These are phyloP conservation scores for Pyxicephalus adspersus DNA, from an alignment of 2,113 vertebrate genomes.

Conservation along the genomic window DNA sequence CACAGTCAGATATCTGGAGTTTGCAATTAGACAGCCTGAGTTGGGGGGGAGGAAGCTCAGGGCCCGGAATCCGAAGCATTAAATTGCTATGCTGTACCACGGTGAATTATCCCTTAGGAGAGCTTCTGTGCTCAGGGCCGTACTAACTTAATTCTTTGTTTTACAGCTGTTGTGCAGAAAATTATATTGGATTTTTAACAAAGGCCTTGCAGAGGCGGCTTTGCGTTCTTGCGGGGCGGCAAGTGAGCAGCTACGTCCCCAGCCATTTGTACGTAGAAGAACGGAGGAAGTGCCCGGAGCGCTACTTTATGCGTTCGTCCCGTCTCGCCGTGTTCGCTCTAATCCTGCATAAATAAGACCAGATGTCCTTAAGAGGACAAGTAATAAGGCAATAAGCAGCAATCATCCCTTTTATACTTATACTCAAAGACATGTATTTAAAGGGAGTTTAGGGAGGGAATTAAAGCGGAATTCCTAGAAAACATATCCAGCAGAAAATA, in stretches of 20 bases:
- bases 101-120: constrained; percentile 56
- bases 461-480: too few species aligned
- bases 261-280: constrained; percentile 17
- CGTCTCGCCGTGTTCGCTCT: background rate
- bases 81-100: constrained; percentile 62
- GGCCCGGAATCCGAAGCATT: constrained; percentile 55
- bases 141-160: constrained; percentile 64
- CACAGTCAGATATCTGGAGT: constrained; percentile 58
- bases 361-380: background rate
- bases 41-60: constrained; percentile 54
- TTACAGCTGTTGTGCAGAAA: constrained; percentile 57
- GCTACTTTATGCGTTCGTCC: background rate
- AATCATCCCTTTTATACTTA: too few species aligned
- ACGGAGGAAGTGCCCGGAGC: background rate
- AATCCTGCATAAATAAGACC: background rate
- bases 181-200: constrained; percentile 21
- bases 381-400: background rate
- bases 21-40: constrained; percentile 62
- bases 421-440: too few species aligned
- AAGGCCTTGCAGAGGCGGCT: constrained; percentile 5
- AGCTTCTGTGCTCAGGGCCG: constrained; percentile 56
- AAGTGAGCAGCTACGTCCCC: constrained; percentile 12
- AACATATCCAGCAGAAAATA: too few species aligned
- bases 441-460: too few species aligned
- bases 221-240: background rate